A percentile compares a stretch with the other conserved stretches of the same genome.
These are phyloP conservation scores for Trogon melanurus DNA, from an alignment of 2,113 vertebrate genomes.

Conservation along the genomic window DNA sequence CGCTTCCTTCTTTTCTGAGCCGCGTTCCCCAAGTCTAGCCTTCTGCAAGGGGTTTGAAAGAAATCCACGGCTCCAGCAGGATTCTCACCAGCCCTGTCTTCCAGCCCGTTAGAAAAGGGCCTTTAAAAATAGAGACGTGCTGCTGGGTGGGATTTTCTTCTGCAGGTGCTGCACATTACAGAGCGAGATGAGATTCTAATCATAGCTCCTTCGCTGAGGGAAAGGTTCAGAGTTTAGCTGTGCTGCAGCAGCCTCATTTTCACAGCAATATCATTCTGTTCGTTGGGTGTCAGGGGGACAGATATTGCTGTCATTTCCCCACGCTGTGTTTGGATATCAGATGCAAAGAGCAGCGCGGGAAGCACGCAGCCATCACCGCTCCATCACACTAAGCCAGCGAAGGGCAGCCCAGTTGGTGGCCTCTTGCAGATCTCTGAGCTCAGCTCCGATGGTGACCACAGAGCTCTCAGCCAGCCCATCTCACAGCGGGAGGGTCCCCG, in stretches of 20 bases:
- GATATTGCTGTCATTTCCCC: slow-evolving; percentile 8
- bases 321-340: neutral
- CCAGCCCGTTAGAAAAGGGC: neutral
- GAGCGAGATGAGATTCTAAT: slow-evolving; percentile 57
- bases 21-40: neutral
- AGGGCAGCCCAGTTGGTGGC: neutral
- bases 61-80: neutral
- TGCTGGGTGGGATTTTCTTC: slow-evolving; percentile 60
- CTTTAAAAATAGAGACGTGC: slow-evolving; percentile 47
- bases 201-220: slow-evolving; percentile 42
- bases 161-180: slow-evolving; percentile 5
- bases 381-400: neutral
- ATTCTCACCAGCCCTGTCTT: slow-evolving; percentile 20
- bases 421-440: neutral
- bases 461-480: neutral
- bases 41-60: neutral
- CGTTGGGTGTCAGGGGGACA: slow-evolving; percentile 44
- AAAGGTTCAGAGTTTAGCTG: slow-evolving; percentile 50
- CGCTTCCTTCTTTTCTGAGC: neutral
- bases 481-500: fast-evolving
- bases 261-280: slow-evolving; percentile 34
- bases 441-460: fast-evolving
- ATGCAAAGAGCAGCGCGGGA: neutral
- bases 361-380: neutral
- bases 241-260: slow-evolving; percentile 41